These are phyloP conservation scores for Theropithecus gelada DNA, from an alignment of 2,113 vertebrate species.

Conservation along the genomic window DNA sequence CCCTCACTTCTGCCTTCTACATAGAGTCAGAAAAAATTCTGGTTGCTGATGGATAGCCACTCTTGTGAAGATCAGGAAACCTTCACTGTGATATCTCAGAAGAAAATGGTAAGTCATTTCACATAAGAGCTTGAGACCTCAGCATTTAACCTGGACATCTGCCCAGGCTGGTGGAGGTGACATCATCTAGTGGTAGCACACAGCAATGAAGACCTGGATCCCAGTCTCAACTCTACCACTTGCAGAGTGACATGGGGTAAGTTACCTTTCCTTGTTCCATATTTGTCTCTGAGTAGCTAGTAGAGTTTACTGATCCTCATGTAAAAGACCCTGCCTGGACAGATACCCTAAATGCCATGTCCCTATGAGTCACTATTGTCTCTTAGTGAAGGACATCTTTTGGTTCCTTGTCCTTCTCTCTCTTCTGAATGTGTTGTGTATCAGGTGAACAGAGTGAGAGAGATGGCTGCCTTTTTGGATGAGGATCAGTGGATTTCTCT, in stretches of 20 bases:
- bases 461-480: not conserved
- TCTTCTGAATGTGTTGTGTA: not conserved
- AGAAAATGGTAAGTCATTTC: conserved; percentile 61
- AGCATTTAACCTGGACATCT: not conserved
- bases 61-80: not conserved
- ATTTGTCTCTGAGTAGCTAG: not conserved
- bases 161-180: not conserved
- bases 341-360: not conserved
- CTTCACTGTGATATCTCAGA: not conserved
- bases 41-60: not conserved
- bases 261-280: not conserved
- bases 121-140: not conserved
- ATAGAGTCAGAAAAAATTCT: not conserved
- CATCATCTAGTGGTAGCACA: not conserved
- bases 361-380: not conserved
- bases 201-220: not conserved
- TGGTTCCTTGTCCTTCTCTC: not conserved
- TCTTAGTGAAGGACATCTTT: not conserved
- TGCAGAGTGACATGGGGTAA: conserved; percentile 51
- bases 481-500: not conserved
- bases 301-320: not conserved
- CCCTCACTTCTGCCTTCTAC: not conserved
- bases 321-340: not conserved
- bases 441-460: not conserved
- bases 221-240: not conserved